phyloP scores from a whole-genome alignment of 64 coral and sea anemone genomes.

The Cladopsammia gracilis region DNA sequence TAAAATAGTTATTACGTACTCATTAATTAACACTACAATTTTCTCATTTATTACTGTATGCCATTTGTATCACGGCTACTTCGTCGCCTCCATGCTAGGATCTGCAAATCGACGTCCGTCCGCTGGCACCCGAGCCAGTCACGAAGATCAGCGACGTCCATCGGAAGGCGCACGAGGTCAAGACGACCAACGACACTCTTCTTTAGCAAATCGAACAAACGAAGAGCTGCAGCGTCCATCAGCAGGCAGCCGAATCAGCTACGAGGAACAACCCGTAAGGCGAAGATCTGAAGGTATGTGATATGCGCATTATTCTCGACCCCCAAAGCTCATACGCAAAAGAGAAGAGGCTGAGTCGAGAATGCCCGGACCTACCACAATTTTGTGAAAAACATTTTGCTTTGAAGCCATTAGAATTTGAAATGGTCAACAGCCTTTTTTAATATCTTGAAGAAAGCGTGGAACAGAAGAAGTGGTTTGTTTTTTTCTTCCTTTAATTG shows the following conservation, averaged over 20 bases:
- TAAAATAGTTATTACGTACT: too few species aligned
- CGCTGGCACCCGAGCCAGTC: neutral
- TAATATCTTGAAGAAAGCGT: too few species aligned
- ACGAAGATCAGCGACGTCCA: neutral
- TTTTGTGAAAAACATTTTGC: too few species aligned
- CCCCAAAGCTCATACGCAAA: too few species aligned
- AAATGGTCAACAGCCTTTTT: too few species aligned
- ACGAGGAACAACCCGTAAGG: neutral
- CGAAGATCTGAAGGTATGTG: conserved; percentile 2
- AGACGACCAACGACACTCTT: neutral
- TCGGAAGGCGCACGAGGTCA: neutral
- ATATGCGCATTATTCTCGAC: neutral
- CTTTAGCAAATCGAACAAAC: neutral
- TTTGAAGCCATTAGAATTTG: too few species aligned
- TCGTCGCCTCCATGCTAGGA: neutral
- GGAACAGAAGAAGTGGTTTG: too few species aligned
- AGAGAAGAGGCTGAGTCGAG: too few species aligned
- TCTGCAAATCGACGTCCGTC: conserved; percentile 1
- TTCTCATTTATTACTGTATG: neutral
- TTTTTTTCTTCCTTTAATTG: too few species aligned
- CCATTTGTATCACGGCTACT: neutral
- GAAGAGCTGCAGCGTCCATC: neutral
- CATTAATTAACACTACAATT: too few species aligned
- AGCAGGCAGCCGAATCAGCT: neutral
- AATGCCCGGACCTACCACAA: too few species aligned